phyloP scores from a whole-genome alignment of 1,140 invertebrate species.

The Stratiolaelaps scimitus region DNA sequence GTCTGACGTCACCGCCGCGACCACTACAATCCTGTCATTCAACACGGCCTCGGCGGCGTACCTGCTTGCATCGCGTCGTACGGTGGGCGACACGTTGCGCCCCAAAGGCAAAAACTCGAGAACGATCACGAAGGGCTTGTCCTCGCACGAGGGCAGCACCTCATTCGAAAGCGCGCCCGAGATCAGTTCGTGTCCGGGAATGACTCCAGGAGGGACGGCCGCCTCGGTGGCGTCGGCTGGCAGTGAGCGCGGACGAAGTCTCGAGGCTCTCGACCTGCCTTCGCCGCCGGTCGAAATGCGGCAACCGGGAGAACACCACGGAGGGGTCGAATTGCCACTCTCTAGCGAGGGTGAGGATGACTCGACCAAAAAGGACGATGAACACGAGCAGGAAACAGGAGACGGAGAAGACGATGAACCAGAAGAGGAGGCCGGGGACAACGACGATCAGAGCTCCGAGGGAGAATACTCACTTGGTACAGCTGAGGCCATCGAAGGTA shows the following conservation, averaged over 20 bases:
- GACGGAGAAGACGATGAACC: not conserved
- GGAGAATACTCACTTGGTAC: conserved; percentile 28
- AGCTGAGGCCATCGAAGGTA: conserved; percentile 16
- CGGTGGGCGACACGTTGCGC: too few species aligned
- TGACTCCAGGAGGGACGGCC: not conserved
- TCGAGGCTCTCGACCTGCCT: conserved; percentile 35
- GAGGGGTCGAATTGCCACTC: conserved; percentile 30
- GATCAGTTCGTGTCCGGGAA: conserved; percentile 9
- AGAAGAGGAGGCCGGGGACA: not conserved
- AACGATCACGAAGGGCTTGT: conserved; percentile 25
- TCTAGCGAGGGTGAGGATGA: conserved; percentile 26
- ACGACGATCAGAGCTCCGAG: conserved; percentile 24
- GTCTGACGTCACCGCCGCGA: too few species aligned
- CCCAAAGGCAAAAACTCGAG: conserved; percentile 18
- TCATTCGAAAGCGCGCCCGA: conserved; percentile 25
- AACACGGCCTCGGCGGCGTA: too few species aligned
- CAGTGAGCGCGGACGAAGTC: conserved; percentile 56
- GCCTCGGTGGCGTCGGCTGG: conserved; percentile 37
- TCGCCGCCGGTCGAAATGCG: conserved; percentile 38
- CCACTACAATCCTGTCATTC: too few species aligned
- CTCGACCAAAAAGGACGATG: conserved; percentile 28
- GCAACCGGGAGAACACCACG: conserved; percentile 29
- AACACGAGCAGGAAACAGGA: conserved; percentile 1
- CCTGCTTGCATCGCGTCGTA: too few species aligned
- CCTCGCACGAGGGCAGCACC: conserved; percentile 27